Base-by-base conservation (phyloP, 2,113 vertebrate genomes). In the Odobenus rosmarus region DNA sequence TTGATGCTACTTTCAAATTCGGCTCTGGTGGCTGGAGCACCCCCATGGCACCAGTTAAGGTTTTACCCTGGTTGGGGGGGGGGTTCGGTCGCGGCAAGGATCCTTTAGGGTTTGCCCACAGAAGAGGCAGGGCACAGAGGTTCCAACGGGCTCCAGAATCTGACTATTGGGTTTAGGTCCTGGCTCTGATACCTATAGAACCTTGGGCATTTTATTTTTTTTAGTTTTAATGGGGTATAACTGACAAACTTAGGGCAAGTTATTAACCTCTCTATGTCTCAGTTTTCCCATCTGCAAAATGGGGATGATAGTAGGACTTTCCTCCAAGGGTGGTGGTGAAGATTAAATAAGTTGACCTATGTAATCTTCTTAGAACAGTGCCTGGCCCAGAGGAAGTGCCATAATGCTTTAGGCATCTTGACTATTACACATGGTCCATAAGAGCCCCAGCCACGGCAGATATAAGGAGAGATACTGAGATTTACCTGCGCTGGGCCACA, bases 1-100 rank as follows among this genome's bases (percentile, higher is more conserved):
- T 55, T 42, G 76, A 57, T 3, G 28, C 46, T 64, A 55, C 67
- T 76, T 36, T 67, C 77, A 67, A 33, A 24, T 12, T 92, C 3
- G 18, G 67, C 59, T 61, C 16, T 5, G 1, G 0, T 1, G 26
- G 49, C 59, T 53, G 33, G 39, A 31, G 53, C 53, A n/a, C 7
- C 69, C 46, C 88, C 33, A 18, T 23, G 57, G 24, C 24, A 14
- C 0, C 1, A 2, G 51, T 12, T 64, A 59, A n/a, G 51, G 33
- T 39, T 19, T 71, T 24, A 24, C 69, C 51, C 71, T 49, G 19
- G 8, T 7, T 3, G 42, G 33, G 49, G 42, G 16, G 18, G 33
- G 16, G 18, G n/a, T n/a, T n/a, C n/a, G 67, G 67, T 36, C 8
- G 26, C 19, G 8, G 42, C 0, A 0, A 36, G 19, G 57, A 14